Evolutionary conservation across 1,140 invertebrate genomes (phyloP).

Genomic region (Scaptomyza graminum): DNA sequence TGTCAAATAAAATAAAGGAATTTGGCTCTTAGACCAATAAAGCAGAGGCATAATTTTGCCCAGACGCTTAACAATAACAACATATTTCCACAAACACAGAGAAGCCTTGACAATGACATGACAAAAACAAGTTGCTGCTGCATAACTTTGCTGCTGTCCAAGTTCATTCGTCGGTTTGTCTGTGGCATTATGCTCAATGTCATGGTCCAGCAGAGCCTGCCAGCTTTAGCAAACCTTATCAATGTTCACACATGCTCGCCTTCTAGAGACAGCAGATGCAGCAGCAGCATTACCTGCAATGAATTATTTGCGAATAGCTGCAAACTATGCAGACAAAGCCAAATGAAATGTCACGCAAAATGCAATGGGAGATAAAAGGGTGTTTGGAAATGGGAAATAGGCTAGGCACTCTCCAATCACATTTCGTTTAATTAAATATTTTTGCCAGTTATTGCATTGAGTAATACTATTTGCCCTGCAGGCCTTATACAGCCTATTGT

Average conservation of each 20-base stretch:
- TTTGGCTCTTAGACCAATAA: background rate
- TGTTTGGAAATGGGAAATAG: background rate
- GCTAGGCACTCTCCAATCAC: conserved; percentile 15
- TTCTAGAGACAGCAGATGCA: background rate
- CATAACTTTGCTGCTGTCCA: conserved; percentile 24
- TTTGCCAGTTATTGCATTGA: conserved; percentile 25
- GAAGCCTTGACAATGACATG: background rate
- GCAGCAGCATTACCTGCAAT: conserved; percentile 11
- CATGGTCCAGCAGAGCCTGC: conserved; percentile 26
- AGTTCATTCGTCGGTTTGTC: conserved; percentile 1
- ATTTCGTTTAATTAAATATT: conserved; percentile 46
- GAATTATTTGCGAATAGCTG: conserved; percentile 43
- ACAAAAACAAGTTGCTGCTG: conserved; percentile 16
- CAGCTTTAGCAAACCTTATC: conserved; percentile 13
- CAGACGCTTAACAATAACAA: conserved; percentile 2
- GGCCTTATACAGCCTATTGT: background rate
- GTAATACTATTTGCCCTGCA: conserved; percentile 12
- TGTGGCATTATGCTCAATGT: conserved; percentile 42
- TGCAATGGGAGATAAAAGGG: background rate
- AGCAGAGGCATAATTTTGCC: background rate
- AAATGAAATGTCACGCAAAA: background rate
- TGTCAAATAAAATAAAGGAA: no score
- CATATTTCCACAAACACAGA: background rate
- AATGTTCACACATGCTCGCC: conserved; percentile 26
- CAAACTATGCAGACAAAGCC: conserved; percentile 35